Evolutionary conservation across 1,140 invertebrate species (phyloP).

Genomic region (Ostrea edulis): DNA sequence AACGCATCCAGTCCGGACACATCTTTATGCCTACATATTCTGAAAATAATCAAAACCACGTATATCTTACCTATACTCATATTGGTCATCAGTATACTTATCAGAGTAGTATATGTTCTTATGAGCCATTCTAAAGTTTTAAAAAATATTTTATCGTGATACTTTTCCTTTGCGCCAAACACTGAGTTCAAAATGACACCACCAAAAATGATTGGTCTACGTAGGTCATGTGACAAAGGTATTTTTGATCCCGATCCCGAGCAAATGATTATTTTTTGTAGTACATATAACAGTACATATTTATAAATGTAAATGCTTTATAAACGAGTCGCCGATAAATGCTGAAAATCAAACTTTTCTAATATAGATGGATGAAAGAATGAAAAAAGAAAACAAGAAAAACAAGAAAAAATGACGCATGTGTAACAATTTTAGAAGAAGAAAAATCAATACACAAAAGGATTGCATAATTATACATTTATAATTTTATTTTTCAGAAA

Average conservation of each 20-base stretch:
- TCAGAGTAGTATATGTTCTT: constrained; percentile 21
- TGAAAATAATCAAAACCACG: neutral
- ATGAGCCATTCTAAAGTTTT: neutral
- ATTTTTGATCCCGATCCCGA: neutral
- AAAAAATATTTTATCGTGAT: constrained; percentile 1
- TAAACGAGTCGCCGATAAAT: too few relatives aligned
- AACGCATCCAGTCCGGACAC: neutral
- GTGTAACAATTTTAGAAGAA: too few relatives aligned
- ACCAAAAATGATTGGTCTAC: neutral
- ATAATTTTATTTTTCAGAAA: too few relatives aligned
- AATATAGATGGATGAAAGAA: too few relatives aligned
- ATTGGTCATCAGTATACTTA: constrained; percentile 13
- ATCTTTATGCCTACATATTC: neutral
- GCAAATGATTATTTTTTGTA: too few relatives aligned
- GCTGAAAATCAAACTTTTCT: too few relatives aligned
- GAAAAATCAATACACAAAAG: too few relatives aligned
- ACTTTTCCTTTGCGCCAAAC: constrained; percentile 20
- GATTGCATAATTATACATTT: too few relatives aligned
- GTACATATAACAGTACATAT: too few relatives aligned
- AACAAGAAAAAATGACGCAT: too few relatives aligned
- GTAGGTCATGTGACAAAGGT: neutral
- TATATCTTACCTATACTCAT: constrained; percentile 8
- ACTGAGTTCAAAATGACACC: neutral
- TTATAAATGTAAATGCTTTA: too few relatives aligned
- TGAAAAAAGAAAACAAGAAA: too few relatives aligned